phyloP scores from a whole-genome alignment of 2,797 vertebrate species.

The Sphaeramia orbicularis region DNA sequence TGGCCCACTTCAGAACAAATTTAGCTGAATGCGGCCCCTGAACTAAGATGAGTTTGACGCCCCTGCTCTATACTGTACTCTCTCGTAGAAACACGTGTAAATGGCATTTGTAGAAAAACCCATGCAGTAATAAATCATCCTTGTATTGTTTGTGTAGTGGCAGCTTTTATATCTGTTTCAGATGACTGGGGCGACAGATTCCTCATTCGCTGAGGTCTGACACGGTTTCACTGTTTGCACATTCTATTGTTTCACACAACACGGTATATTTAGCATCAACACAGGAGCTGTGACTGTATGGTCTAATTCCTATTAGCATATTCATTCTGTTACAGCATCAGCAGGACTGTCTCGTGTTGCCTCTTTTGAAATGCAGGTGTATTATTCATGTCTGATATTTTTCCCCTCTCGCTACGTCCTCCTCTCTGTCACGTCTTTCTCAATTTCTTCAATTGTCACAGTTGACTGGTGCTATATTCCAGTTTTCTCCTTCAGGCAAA shows the following conservation, averaged over 20 bases:
- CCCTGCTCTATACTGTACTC: background rate
- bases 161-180: conserved; percentile 54
- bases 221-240: conserved; percentile 34
- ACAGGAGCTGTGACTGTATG: conserved; percentile 15
- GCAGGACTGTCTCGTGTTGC: conserved; percentile 34
- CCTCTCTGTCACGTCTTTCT: conserved; percentile 38
- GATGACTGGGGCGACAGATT: conserved; percentile 16
- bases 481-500: conserved; percentile 59
- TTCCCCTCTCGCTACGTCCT: conserved; percentile 30
- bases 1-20: too few species aligned
- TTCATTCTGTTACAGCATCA: conserved; percentile 60
- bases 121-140: conserved; percentile 41
- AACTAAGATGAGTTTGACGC: too few species aligned
- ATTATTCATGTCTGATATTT: conserved; percentile 59
- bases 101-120: conserved; percentile 15
- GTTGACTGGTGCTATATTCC: conserved; percentile 66
- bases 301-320: conserved; percentile 68
- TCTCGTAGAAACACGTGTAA: conserved; percentile 2
- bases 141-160: conserved; percentile 31
- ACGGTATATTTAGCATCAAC: conserved; percentile 48
- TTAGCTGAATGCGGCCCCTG: too few species aligned
- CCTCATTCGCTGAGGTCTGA: conserved; percentile 18
- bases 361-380: conserved; percentile 47
- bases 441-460: conserved; percentile 77
- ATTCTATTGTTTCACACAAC: conserved; percentile 44